Conservation (phyloP, 2,888 invertebrate genomes). For the Acleris literana region DNA sequence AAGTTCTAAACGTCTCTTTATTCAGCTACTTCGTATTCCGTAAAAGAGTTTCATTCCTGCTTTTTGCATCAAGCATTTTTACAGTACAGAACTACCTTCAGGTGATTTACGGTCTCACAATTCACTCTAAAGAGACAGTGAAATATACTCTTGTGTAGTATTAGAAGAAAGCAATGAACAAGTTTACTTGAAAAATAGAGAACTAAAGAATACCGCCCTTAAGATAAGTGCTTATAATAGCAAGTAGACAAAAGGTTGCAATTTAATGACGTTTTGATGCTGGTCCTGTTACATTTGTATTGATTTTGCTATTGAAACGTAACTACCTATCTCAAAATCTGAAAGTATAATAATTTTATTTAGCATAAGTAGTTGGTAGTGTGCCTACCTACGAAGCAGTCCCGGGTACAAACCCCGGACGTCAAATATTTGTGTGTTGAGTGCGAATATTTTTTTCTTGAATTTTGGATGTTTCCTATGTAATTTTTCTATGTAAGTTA, state of each 20-base stretch:
- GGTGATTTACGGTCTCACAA: slow-evolving; percentile 61
- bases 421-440: too few relatives aligned
- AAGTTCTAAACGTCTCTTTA: slow-evolving; percentile 28
- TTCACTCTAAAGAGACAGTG: slow-evolving; percentile 57
- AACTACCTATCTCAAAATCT: too few relatives aligned
- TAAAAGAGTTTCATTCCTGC: slow-evolving; percentile 47
- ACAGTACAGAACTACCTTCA: slow-evolving; percentile 44
- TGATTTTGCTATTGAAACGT: too few relatives aligned
- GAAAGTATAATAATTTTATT: too few relatives aligned
- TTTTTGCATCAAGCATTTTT: slow-evolving; percentile 55
- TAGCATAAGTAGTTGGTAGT: too few relatives aligned
- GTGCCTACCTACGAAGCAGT: too few relatives aligned
- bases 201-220: background rate
- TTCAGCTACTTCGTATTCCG: slow-evolving; percentile 36
- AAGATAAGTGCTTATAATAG: background rate
- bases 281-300: too few relatives aligned
- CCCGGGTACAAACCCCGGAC: too few relatives aligned
- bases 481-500: too few relatives aligned
- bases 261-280: too few relatives aligned
- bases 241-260: background rate
- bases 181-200: slow-evolving; percentile 6
- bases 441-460: too few relatives aligned
- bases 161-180: slow-evolving; percentile 31
- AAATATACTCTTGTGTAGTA: slow-evolving; percentile 52
- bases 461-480: too few relatives aligned